Evolutionary conservation across 2,113 vertebrate genomes (phyloP).

Genomic region (Lota lota): DNA sequence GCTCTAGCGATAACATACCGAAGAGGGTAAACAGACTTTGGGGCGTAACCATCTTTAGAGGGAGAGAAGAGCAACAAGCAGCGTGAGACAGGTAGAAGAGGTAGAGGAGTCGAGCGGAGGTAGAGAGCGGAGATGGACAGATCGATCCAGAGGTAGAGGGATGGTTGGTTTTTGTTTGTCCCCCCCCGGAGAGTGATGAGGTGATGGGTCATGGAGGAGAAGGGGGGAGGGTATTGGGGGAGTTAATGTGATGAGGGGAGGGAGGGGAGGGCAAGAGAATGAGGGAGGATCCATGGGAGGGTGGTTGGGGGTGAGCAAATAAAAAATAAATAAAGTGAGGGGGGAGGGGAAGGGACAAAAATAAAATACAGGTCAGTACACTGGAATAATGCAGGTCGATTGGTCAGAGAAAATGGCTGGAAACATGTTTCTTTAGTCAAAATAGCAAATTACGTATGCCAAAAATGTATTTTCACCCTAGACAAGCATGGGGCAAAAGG

Average conservation of each 20-base stretch:
- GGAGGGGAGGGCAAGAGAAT: conserved; percentile 63
- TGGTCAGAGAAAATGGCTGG: conserved; percentile 96
- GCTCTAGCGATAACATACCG: conserved; percentile 91
- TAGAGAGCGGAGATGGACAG: conserved; percentile 95
- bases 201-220: conserved; percentile 93
- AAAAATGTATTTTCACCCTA: conserved; percentile 89
- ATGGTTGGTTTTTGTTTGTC: conserved; percentile 61
- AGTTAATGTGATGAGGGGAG: conserved; percentile 68
- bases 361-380: conserved; percentile 99
- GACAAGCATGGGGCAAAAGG: conserved; percentile 57
- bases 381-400: conserved; percentile 97
- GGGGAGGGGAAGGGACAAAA: conserved; percentile 80
- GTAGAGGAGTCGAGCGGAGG: conserved; percentile 95
- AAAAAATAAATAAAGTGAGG: conserved; percentile 66
- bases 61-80: conserved; percentile 86
- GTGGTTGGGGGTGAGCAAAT: conserved; percentile 74
- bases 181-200: conserved; percentile 98
- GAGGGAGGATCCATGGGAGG: conserved; percentile 61
- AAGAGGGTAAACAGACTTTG: conserved; percentile 90
- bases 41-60: conserved; percentile 88
- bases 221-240: conserved; percentile 68
- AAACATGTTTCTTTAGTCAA: conserved; percentile 86
- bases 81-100: conserved; percentile 95
- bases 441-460: conserved; percentile 86
- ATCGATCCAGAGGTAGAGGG: conserved; percentile 97